Evolutionary conservation across 2,797 vertebrate species (phyloP), one percentile per base, ranked within the genome.

Genomic region (Ctenosaura bakeri): DNA sequence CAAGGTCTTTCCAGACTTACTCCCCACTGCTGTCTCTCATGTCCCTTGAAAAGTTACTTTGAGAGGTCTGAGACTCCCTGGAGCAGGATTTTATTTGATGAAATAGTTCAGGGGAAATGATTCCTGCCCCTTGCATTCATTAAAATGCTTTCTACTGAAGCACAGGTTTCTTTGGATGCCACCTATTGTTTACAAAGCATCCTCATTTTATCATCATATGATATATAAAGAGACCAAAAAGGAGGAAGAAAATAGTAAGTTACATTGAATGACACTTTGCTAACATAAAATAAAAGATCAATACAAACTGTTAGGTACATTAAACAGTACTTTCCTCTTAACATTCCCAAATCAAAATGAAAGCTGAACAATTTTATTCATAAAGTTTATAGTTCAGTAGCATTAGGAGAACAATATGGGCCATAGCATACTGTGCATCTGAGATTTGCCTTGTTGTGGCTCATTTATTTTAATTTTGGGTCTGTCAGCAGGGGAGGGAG

Each of bases 391-490:
- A 90, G 85, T 93, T 92, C 93, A 94, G 85, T 66, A 93, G 56
- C 84, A 82, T 94, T 93, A 94, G 91, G 89, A 92, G 92, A 97
- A 94, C 94, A 96, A 91, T 95, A 94, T 93, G 95, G 94, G 95
- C 94, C 96, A 93, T 95, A 95, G 92, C 69, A 0, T 94, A 94
- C 62, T 94, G 92, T 95, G 95, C 92, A 93, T 95, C 93, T 89
- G 84, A 96, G 96, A 96, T 97, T 97, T 96, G 96, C 96, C 96
- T 96, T 0, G 84, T 95, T 97, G 95, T 96, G 96, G 97, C 95
- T 94, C 96, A 96, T 97, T 97, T 97, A 96, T 97, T 97, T 98
- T 97, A 97, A 97, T 97, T 3, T 96, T 97, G 87, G 52, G 92
- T 97, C 95, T 97, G 96, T 96, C 97, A 96, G 92, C 0, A 1